These are phyloP conservation scores for Lasioglossum pauxillum DNA, from an alignment of 2,888 invertebrate species.

Conservation along the genomic window DNA sequence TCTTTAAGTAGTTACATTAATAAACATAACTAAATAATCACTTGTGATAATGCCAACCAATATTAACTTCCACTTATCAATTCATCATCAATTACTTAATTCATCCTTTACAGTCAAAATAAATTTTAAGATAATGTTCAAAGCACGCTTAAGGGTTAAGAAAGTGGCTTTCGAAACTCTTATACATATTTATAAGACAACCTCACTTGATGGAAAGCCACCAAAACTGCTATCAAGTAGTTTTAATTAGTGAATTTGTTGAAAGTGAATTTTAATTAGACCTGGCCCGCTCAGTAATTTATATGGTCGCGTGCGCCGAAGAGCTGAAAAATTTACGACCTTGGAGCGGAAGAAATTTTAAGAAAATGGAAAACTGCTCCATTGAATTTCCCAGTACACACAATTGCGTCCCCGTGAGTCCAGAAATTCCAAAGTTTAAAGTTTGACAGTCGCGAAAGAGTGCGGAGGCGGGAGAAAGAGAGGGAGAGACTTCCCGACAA, in stretches of 20 bases:
- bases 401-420: not conserved
- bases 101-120: not conserved
- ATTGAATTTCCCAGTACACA: not conserved
- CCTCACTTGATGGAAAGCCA: not conserved
- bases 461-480: not conserved
- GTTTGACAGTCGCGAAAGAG: conserved; percentile 1
- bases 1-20: not conserved
- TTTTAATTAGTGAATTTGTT: too few species aligned
- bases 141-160: not conserved
- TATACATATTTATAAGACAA: not conserved
- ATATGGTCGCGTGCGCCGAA: not conserved
- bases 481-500: not conserved
- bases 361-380: not conserved
- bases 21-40: not conserved
- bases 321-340: not conserved
- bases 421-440: conserved; percentile 10
- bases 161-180: not conserved
- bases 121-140: not conserved
- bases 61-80: not conserved
- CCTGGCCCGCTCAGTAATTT: not conserved
- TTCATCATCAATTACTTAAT: not conserved
- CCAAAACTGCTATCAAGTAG: not conserved
- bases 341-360: not conserved
- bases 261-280: conserved; percentile 1
- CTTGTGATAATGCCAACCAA: not conserved